phyloP scores from a whole-genome alignment of 2,113 vertebrate species.

The Blennius ocellaris region DNA sequence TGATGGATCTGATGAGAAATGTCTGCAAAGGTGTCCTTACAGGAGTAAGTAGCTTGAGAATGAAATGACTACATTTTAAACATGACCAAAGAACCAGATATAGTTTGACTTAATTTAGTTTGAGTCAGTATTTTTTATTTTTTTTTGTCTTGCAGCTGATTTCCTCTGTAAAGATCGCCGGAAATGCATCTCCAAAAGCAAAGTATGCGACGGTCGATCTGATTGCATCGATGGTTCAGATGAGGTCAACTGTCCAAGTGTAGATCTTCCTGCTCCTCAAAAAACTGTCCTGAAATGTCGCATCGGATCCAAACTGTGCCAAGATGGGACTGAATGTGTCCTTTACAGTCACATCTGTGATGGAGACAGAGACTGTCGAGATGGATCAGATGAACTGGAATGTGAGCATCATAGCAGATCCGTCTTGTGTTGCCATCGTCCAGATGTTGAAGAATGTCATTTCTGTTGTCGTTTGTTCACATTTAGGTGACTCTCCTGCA shows the following conservation, averaged over 20 bases:
- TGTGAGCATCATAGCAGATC: no score
- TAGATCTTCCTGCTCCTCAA: not conserved
- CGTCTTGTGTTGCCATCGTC: no score
- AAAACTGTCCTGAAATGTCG: conserved; percentile 54
- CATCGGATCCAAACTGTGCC: conserved; percentile 73
- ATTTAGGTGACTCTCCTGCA: not conserved
- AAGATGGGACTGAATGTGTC: conserved; percentile 80
- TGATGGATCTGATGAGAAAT: conserved; percentile 87
- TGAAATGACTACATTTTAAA: no score
- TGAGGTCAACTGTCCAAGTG: conserved; percentile 76
- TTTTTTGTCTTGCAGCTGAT: no score
- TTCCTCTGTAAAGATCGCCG: conserved; percentile 82
- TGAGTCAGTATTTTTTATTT: no score
- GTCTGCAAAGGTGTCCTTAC: conserved; percentile 76
- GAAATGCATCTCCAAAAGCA: conserved; percentile 68
- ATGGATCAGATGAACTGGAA: conserved; percentile 84
- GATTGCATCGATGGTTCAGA: conserved; percentile 89
- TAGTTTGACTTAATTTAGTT: no score
- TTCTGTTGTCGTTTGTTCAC: no score
- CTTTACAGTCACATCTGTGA: conserved; percentile 84
- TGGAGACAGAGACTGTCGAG: conserved; percentile 86
- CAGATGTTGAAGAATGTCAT: no score
- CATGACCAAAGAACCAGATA: no score
- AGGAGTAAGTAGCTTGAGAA: conserved; percentile 69
- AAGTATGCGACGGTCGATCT: conserved; percentile 84